A percentile compares a stretch with the other conserved stretches of the same genome.
These are phyloP conservation scores for Diachasmimorpha longicaudata DNA, from an alignment of 1,140 invertebrate species.

Conservation along the genomic window DNA sequence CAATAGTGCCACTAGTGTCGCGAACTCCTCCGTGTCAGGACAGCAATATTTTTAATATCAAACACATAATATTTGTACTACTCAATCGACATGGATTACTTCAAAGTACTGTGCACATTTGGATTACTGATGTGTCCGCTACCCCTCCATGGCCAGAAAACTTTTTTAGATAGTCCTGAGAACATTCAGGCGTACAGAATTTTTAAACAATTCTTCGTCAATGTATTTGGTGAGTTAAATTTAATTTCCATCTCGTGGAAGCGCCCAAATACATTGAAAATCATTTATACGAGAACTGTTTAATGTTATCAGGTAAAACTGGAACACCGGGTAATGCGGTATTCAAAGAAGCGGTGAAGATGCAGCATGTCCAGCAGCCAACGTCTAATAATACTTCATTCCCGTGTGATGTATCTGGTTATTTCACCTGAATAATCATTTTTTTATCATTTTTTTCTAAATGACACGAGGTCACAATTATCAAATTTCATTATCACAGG, in stretches of 20 bases:
- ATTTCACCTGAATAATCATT: background rate
- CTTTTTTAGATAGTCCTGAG: background rate
- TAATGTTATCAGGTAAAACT: no score
- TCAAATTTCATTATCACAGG: no score
- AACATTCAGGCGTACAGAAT: background rate
- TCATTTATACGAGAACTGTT: no score
- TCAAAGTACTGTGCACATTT: background rate
- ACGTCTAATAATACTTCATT: constrained; percentile 37
- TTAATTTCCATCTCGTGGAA: background rate
- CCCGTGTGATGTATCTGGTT: constrained; percentile 55
- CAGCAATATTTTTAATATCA: background rate
- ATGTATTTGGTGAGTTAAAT: background rate
- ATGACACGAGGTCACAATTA: no score
- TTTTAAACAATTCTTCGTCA: background rate
- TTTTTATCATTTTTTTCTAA: no score
- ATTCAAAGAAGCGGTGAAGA: background rate
- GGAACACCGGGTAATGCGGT: background rate
- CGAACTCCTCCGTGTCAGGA: background rate
- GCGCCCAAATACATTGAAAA: background rate
- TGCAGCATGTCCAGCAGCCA: constrained; percentile 33
- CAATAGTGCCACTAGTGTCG: background rate
- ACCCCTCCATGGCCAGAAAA: background rate
- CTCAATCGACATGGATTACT: background rate
- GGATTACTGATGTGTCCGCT: background rate
- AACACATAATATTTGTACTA: background rate